phyloP scores from a whole-genome alignment of 2,888 invertebrate species.

The Lacanobia oleracea region DNA sequence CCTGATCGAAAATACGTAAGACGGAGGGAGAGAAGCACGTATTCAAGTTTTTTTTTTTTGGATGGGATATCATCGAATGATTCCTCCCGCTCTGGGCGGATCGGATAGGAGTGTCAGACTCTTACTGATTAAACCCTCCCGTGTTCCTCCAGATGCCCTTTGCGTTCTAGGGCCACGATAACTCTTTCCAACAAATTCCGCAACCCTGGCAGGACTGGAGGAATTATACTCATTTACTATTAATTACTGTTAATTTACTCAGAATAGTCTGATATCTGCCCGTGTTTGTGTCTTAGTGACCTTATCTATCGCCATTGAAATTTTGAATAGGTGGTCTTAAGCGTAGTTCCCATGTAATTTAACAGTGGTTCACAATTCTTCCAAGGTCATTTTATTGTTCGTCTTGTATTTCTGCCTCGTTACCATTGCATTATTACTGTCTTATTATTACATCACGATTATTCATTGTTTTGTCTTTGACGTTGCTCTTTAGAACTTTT shows the following conservation, averaged over 20 bases:
- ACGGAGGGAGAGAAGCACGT: too few species aligned
- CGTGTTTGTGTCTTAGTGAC: slow-evolving; percentile 29
- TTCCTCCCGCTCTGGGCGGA: too few species aligned
- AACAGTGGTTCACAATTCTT: slow-evolving; percentile 36
- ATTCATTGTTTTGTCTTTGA: slow-evolving; percentile 11
- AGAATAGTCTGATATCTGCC: slow-evolving; percentile 36
- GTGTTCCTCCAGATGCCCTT: too few species aligned
- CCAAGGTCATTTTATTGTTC: slow-evolving; percentile 60
- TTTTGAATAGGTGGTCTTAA: slow-evolving; percentile 49
- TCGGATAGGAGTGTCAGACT: too few species aligned
- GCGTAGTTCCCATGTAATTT: slow-evolving; percentile 56
- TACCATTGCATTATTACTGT: slow-evolving; percentile 38
- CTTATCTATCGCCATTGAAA: slow-evolving; percentile 59
- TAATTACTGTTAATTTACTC: slow-evolving; percentile 32
- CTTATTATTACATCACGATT: slow-evolving; percentile 10
- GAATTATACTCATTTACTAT: too few species aligned
- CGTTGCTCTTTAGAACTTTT: slow-evolving; percentile 21
- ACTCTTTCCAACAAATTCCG: too few species aligned
- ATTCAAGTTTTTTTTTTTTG: too few species aligned
- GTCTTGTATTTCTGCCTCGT: slow-evolving; percentile 36
- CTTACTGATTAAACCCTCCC: too few species aligned
- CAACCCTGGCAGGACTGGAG: too few species aligned
- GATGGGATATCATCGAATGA: too few species aligned
- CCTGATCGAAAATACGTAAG: too few species aligned
- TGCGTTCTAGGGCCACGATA: too few species aligned